Evolutionary conservation across 1,140 invertebrate genomes (phyloP), one percentile per base, ranked within the genome.

Genomic region (Trachymyrmex septentrionalis): DNA sequence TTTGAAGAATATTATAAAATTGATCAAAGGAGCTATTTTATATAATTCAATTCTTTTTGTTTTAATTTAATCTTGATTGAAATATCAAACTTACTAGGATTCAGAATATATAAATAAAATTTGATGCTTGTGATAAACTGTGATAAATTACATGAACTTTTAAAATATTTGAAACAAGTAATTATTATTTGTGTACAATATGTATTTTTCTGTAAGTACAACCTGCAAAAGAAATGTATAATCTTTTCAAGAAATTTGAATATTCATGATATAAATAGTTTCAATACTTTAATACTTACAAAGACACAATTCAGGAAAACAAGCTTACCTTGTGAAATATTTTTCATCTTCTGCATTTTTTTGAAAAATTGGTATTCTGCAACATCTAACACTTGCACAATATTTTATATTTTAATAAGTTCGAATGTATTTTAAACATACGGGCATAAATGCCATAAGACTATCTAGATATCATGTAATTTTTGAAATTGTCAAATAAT

Each of bases 301-400:
- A 55, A 76, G 14, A 55, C 21, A 19, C 0, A 53, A 27, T 69
- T 6, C 19, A n/a, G 12, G 2, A 12, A 3, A 82, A 10, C 6
- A 24, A 73, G n/a, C 80, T 84, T 73, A 84, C 80, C 80, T 84
- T 34, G 69, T 61, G 21, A 21, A 75, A 75, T 16, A 50, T 27
- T 61, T 84, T 30, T 21, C 0, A 61, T 50, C 24, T 82, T 61
- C 12, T 16, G 24, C 80, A 84, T 84, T 50, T 16, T 80, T 50
- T 48, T 63, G 10, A 16, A 48, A 16, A 72, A 71, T 72, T 0
- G 3, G 14, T 34, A 30, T 12, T 27, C 16, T 57, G 7, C 6
- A n/a, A 44, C 69, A 19, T 71, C 30, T 57, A 30, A 61, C 19
- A 38, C 38, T 61, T 21, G 50, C 50, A 44, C 21, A 14, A 57